Percentiles rank a stretch among this genome's conserved stretches.
These are phyloP conservation scores for Amaurobius ferox DNA, from an alignment of 2,888 invertebrate genomes.

Conservation along the genomic window DNA sequence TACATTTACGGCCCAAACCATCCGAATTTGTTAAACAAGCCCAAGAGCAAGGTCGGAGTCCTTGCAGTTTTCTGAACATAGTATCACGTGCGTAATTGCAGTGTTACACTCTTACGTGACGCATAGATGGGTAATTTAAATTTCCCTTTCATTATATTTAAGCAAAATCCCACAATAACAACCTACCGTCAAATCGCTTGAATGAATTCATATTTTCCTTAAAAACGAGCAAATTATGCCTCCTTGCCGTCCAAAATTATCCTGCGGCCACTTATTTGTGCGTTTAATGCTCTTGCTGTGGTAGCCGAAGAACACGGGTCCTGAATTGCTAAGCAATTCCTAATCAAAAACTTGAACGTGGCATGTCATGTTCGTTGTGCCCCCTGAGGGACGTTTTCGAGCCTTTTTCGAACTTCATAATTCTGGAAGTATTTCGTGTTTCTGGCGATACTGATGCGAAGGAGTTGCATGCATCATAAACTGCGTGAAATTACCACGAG, in stretches of 20 bases:
- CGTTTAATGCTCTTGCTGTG: background rate
- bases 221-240: background rate
- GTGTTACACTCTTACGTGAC: no score
- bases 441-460: background rate
- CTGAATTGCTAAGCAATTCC: constrained; percentile 4
- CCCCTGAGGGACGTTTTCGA: constrained; percentile 5
- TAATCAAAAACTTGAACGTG: background rate
- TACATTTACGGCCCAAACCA: no score
- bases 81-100: no score
- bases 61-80: no score
- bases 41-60: no score
- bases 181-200: background rate
- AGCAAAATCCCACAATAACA: background rate
- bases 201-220: background rate
- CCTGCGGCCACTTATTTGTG: background rate
- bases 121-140: background rate
- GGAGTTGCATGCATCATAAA: constrained; percentile 41
- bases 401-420: background rate
- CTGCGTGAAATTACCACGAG: constrained; percentile 15
- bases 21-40: no score
- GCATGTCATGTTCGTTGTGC: background rate
- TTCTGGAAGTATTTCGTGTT: background rate
- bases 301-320: background rate
- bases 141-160: background rate
- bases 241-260: background rate